A percentile compares a stretch with the other conserved stretches of the same genome.
These are phyloP conservation scores for Chelmon rostratus DNA, from an alignment of 2,797 vertebrate genomes.

Conservation along the genomic window DNA sequence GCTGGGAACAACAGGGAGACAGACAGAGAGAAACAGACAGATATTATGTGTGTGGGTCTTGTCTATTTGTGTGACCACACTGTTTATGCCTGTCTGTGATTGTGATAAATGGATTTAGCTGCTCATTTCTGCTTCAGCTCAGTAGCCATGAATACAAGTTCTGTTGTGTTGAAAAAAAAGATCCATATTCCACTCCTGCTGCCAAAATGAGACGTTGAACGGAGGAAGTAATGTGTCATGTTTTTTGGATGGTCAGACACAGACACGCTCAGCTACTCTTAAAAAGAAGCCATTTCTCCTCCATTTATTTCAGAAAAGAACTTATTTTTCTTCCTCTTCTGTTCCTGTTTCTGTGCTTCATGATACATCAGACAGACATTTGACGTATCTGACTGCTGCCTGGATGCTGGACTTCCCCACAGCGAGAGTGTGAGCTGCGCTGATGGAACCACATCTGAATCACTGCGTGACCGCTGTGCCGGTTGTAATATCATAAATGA, in stretches of 20 bases:
- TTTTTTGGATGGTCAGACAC: constrained; percentile 9
- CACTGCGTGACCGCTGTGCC: constrained; percentile 20
- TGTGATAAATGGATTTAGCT: constrained; percentile 68
- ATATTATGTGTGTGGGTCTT: constrained; percentile 37
- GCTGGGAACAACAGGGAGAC: constrained; percentile 69
- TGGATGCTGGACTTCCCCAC: constrained; percentile 17
- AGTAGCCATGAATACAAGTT: constrained; percentile 54
- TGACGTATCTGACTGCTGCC: constrained; percentile 20
- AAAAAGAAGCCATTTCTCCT: constrained; percentile 15
- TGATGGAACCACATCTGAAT: constrained; percentile 48
- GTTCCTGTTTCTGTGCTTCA: neutral
- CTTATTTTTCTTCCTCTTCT: constrained; percentile 5
- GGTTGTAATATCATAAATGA: constrained; percentile 48
- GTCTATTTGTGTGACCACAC: constrained; percentile 33
- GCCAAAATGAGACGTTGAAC: constrained; percentile 37
- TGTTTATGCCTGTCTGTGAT: constrained; percentile 33
- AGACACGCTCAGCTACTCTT: neutral
- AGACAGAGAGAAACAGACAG: constrained; percentile 48
- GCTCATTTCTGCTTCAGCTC: constrained; percentile 60
- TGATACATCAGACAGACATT: constrained; percentile 2
- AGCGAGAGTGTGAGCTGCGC: constrained; percentile 22
- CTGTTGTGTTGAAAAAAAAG: constrained; percentile 48
- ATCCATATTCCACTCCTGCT: constrained; percentile 22
- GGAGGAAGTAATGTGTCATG: constrained; percentile 10
- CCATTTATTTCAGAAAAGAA: constrained; percentile 29